Conservation (phyloP, 2,113 vertebrate species). For the Osmerus mordax region DNA sequence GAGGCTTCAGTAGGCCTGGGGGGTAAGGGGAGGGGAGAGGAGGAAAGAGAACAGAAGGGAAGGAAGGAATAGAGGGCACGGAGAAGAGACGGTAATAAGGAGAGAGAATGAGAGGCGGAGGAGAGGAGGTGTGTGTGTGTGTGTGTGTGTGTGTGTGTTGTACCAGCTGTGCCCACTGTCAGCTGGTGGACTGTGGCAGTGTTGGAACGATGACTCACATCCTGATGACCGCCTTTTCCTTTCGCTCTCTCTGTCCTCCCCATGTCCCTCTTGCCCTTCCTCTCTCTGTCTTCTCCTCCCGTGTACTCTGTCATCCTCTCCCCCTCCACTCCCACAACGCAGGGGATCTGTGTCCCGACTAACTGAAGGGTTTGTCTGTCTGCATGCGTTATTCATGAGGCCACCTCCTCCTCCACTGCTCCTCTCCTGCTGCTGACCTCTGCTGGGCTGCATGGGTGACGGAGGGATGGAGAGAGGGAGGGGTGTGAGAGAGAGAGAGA, state of each 20-base stretch:
- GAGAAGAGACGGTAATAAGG: not conserved
- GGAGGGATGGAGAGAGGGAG: too few species aligned
- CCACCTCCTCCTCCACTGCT: not conserved
- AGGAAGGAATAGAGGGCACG: not conserved
- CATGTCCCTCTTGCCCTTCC: not conserved
- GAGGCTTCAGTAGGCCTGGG: not conserved
- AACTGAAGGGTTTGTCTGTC: slow-evolving; percentile 9
- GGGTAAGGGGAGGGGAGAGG: not conserved
- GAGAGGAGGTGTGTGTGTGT: not conserved
- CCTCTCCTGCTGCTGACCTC: not conserved
- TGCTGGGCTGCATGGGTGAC: not conserved
- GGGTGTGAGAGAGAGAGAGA: too few species aligned
- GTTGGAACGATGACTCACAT: slow-evolving; percentile 3
- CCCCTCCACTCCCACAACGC: not conserved
- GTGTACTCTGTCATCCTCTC: not conserved
- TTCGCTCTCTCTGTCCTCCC: not conserved
- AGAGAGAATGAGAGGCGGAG: not conserved
- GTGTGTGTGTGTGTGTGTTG: slow-evolving; percentile 14
- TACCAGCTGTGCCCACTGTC: not conserved
- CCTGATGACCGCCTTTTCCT: not conserved
- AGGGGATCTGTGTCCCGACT: slow-evolving; percentile 25
- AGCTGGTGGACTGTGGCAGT: not conserved
- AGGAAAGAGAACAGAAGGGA: not conserved
- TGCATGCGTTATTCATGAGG: slow-evolving; percentile 11
- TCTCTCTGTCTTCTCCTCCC: slow-evolving; percentile 8